Base-by-base conservation (phyloP, 2,113 vertebrate species). In the Pterophyllum scalare region DNA sequence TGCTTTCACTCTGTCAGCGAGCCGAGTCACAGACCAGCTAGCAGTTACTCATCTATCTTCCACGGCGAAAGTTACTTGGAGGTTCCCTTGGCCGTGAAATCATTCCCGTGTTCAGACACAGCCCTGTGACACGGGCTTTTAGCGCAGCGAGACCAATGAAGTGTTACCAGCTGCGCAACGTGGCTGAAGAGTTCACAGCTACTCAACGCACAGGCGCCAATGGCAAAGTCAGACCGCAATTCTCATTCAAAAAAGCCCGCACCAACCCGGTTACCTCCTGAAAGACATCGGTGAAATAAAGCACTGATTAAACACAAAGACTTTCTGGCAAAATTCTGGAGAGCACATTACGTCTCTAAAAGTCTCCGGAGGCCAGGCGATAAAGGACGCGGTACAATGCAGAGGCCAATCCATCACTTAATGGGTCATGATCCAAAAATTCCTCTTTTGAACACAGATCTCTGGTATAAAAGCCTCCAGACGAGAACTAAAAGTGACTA, bases 51-150 rank as follows among this genome's bases (percentile, higher is more conserved):
- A 24, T 77, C 74, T 28, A 11, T 65, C 64, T 26, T 77, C 81
- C 54, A 56, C 11, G 56, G 26, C 60, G 19, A 20, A 84, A 19
- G 33, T 54, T 85, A 57, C 56, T 81, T 77, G 38, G 70, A 87
- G 81, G 20, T 78, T 65, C 28, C 87, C 67, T 86, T 77, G 83
- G 87, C 84, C 26, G 91, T 88, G 81, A 93, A 93, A 93, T 79
- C 85, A 12, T 91, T 93, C 88, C 87, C 77, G 85, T 94, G 92
- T 94, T 92, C 77, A 6, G 84, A 82, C 57, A 12, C 38, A 72
- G 76, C 79, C 65, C 75, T 86, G 87, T 72, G 80, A 82, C 54
- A 38, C 6, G 26, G 83, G 91, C 93, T 93, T 95, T 94, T 95
- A 92, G 92, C 94, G 77, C 91, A n/a, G 52, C 35, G 57, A 43